Percentiles rank a stretch among this genome's conserved stretches.
Conservation (phyloP, 2,888 invertebrate species). For the Cabera pusaria region DNA sequence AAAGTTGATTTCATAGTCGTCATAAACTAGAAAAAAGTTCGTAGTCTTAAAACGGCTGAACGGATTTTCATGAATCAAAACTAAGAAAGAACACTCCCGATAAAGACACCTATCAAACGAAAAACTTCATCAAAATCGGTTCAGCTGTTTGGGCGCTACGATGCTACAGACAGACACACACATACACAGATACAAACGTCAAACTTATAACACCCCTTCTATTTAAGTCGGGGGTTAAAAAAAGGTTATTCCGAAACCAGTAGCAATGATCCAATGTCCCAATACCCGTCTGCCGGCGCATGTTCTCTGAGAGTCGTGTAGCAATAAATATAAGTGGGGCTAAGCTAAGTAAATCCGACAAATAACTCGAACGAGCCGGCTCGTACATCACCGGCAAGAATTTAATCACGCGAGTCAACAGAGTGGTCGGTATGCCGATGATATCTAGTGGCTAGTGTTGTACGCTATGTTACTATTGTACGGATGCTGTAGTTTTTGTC, state of each 20-base stretch:
- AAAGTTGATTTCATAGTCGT: too few species aligned
- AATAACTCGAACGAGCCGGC: slow-evolving; percentile 53
- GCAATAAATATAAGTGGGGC: slow-evolving; percentile 37
- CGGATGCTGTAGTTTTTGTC: slow-evolving; percentile 16
- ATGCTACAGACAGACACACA: too few species aligned
- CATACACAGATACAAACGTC: too few species aligned
- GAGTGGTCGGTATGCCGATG: slow-evolving; percentile 68
- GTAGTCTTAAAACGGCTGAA: too few species aligned
- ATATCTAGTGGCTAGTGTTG: slow-evolving; percentile 55
- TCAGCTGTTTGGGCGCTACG: too few species aligned
- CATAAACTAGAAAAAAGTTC: too few species aligned
- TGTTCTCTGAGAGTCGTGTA: slow-evolving; percentile 28
- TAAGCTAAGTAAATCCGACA: slow-evolving; percentile 46
- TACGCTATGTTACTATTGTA: slow-evolving; percentile 17
- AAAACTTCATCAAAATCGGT: too few species aligned
- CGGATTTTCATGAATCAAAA: too few species aligned
- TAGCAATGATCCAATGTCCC: slow-evolving; percentile 16
- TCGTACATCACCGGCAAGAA: slow-evolving; percentile 64
- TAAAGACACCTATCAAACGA: too few species aligned
- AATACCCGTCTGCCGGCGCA: slow-evolving; percentile 24
- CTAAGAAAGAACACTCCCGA: too few species aligned
- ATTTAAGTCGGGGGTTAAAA: too few species aligned
- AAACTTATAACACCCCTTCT: too few species aligned
- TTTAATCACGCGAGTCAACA: slow-evolving; percentile 75
- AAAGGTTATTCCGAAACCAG: slow-evolving; percentile 11